These are phyloP conservation scores for Capitella teleta DNA, from an alignment of 1,140 invertebrate species.

Conservation along the genomic window DNA sequence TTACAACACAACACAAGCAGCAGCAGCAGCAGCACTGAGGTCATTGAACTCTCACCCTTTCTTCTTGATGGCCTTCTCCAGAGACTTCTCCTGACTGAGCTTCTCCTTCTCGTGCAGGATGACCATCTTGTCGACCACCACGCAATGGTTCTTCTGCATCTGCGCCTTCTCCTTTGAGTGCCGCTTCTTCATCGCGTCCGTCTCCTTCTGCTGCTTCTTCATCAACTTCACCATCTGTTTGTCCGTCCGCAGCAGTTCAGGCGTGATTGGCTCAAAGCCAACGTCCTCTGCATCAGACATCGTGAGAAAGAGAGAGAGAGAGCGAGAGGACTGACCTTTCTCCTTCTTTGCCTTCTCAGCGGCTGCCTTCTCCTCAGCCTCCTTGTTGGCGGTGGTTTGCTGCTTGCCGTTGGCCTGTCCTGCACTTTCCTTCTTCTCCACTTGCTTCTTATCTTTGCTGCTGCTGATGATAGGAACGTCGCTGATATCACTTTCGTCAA, in stretches of 20 bases:
- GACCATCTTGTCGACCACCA: slow-evolving; percentile 87
- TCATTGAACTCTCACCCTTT: slow-evolving; percentile 20
- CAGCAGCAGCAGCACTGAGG: neutral
- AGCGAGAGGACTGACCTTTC: neutral
- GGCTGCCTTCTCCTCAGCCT: neutral
- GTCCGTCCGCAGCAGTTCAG: slow-evolving; percentile 77
- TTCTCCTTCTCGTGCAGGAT: slow-evolving; percentile 36
- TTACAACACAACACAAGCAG: neutral
- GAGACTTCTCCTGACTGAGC: slow-evolving; percentile 25
- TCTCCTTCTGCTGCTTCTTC: slow-evolving; percentile 91
- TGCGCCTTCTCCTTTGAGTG: slow-evolving; percentile 84
- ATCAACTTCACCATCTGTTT: slow-evolving; percentile 90
- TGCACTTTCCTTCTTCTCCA: neutral
- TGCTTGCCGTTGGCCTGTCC: neutral
- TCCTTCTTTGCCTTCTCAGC: neutral
- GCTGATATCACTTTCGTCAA: slow-evolving; percentile 11
- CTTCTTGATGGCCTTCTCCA: slow-evolving; percentile 34
- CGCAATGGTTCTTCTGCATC: slow-evolving; percentile 87
- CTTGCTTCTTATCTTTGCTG: neutral
- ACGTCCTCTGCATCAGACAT: neutral
- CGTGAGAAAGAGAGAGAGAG: neutral
- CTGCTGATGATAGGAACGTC: neutral
- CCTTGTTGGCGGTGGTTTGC: neutral
- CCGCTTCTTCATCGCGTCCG: slow-evolving; percentile 80
- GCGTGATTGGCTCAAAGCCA: slow-evolving; percentile 62